Evolutionary conservation across 2,113 vertebrate species (phyloP).

Genomic region (Actenoides hombroni): DNA sequence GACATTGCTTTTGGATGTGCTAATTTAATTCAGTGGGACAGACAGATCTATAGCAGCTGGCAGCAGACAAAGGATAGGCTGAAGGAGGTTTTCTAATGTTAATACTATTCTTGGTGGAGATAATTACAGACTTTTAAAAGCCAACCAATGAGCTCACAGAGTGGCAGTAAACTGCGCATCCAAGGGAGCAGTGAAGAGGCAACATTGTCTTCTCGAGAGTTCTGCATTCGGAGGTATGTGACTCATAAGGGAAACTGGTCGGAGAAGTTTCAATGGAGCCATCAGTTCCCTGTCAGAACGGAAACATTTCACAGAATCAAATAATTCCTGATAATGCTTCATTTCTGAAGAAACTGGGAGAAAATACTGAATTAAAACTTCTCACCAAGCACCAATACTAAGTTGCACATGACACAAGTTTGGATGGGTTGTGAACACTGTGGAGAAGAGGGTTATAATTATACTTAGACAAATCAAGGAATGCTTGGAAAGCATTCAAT

Average conservation of each 20-base stretch:
- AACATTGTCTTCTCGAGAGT: neutral
- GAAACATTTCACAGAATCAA: neutral
- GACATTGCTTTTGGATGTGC: neutral
- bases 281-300: neutral
- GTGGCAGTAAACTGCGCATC: rapidly evolving
- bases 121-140: slow-evolving; percentile 40
- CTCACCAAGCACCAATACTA: neutral
- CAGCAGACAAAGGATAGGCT: slow-evolving; percentile 28
- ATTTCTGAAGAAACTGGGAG: neutral
- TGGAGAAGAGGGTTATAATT: neutral
- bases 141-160: neutral
- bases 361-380: neutral
- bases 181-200: neutral
- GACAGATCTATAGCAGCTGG: slow-evolving; percentile 50
- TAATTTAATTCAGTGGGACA: slow-evolving; percentile 30
- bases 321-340: neutral
- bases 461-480: neutral
- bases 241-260: neutral
- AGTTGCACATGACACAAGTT: neutral
- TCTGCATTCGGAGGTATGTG: neutral
- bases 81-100: slow-evolving; percentile 42
- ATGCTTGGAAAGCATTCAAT: neutral
- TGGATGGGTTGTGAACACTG: neutral
- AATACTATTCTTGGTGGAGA: slow-evolving; percentile 35
- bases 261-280: neutral